Evolutionary conservation across 64 coral and sea anemone species (phyloP), one percentile per base, ranked within the genome.

Genomic region (Actinia tenebrosa): DNA sequence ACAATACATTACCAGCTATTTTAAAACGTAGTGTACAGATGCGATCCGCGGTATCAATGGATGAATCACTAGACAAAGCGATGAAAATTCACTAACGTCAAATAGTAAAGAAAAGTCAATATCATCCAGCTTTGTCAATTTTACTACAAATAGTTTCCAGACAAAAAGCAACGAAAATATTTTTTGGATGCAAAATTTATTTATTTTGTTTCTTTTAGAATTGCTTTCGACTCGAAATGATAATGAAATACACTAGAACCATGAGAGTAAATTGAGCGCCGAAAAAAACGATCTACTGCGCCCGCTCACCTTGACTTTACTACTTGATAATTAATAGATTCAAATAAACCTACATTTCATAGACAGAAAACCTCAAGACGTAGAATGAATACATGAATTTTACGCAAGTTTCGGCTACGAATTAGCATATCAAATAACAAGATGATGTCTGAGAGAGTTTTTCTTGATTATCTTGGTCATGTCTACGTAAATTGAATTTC

Each of bases 291-390:
- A 10, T 25, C 7, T 11, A 43, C 10, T 16, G 53, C 5, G 53
- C 56, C 15, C 56, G 9, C 11, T 75, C 64, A 75, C 69, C 69
- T 75, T 75, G 69, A 75, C 69, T 75, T 75, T 75, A 6, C 18
- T 66, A 66, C 22, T 66, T n/a, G 9, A 75, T 30, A 30, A 75
- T 75, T 75, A 42, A 75, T 75, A 30, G 7, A 75, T 75, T 75
- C 69, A 30, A 26, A 75, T 75, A 75, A 75, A 30, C 11, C 22
- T 37, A 7, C 3, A 10, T 11, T 42, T 75, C 25, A 26, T 14
- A 75, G 69, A 75, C 69, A 26, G 69, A 75, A 75, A 75, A 75
- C 69, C 69, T 75, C 69, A 75, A 75, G 69, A 75, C 2, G n/a
- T 11, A 75, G 3, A 42, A 75, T 75, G 23, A 75, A 75, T 75